Evolutionary conservation across 2,888 invertebrate species (phyloP).

Genomic region (Aphrophora alni): DNA sequence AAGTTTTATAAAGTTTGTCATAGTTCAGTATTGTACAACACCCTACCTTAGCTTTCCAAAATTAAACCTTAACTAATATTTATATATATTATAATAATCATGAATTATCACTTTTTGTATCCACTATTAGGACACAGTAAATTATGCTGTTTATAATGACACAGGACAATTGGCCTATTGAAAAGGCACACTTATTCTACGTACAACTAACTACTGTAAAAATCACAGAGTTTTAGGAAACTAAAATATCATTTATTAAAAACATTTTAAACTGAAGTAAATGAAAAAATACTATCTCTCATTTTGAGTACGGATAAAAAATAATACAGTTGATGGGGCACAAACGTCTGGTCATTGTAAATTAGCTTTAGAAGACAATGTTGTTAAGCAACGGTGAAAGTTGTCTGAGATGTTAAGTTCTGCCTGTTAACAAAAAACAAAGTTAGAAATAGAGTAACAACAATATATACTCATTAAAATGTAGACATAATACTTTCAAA

Average conservation of each 20-base stretch:
- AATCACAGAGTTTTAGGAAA: not conserved
- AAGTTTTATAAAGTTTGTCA: not conserved
- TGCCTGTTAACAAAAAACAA: conserved; percentile 40
- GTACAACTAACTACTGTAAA: not conserved
- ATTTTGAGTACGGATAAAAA: not conserved
- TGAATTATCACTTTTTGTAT: not conserved
- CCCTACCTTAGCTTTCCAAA: not conserved
- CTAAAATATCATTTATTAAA: conserved; percentile 11
- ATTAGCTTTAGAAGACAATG: not conserved
- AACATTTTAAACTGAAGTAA: not conserved
- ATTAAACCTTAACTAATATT: not conserved
- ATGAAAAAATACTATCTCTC: conserved; percentile 2
- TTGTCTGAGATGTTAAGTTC: conserved; percentile 44
- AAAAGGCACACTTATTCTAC: not conserved
- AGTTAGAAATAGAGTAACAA: not conserved
- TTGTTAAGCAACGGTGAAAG: conserved; percentile 44
- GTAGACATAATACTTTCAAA: no score
- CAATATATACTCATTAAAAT: no score
- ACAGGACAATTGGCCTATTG: not conserved
- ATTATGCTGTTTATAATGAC: not conserved
- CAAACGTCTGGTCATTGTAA: conserved; percentile 1
- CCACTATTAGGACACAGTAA: not conserved
- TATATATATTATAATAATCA: not conserved
- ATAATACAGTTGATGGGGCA: not conserved
- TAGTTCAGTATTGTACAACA: not conserved